These are phyloP conservation scores for Melospiza melodia DNA, from an alignment of 2,113 vertebrate species.

Conservation along the genomic window DNA sequence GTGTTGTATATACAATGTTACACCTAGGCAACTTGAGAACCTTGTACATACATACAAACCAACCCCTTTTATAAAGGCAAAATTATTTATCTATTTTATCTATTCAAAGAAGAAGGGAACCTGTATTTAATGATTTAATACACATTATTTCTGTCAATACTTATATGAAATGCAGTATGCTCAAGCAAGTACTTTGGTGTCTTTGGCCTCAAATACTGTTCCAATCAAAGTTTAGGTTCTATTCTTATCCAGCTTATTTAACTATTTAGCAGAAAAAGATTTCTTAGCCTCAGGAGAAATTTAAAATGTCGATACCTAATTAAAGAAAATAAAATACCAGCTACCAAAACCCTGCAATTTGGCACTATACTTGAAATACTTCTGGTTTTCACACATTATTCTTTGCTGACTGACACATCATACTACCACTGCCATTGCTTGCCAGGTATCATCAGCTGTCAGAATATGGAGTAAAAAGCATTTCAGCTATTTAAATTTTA, in stretches of 20 bases:
- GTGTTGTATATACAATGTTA: background rate
- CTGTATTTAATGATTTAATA: background rate
- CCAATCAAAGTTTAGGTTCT: constrained; percentile 18
- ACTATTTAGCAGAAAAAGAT: constrained; percentile 31
- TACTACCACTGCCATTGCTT: background rate
- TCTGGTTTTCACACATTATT: constrained; percentile 17
- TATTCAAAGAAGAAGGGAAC: background rate
- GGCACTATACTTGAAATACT: constrained; percentile 2
- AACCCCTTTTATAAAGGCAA: background rate
- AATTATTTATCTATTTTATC: background rate
- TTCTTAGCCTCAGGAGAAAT: background rate
- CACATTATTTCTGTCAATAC: background rate
- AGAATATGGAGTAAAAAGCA: background rate
- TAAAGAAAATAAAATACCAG: constrained; percentile 5
- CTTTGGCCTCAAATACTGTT: background rate
- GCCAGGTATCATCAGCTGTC: background rate
- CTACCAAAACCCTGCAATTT: background rate
- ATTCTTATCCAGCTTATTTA: constrained; percentile 22
- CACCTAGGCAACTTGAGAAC: background rate
- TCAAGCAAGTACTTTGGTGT: background rate
- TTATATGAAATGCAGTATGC: background rate
- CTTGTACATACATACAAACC: background rate
- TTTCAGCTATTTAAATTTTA: constrained; percentile 4
- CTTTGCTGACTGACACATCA: background rate
- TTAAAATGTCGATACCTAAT: constrained; percentile 2